These are phyloP conservation scores for Megalops atlanticus DNA, from an alignment of 2,113 vertebrate species.

Conservation along the genomic window DNA sequence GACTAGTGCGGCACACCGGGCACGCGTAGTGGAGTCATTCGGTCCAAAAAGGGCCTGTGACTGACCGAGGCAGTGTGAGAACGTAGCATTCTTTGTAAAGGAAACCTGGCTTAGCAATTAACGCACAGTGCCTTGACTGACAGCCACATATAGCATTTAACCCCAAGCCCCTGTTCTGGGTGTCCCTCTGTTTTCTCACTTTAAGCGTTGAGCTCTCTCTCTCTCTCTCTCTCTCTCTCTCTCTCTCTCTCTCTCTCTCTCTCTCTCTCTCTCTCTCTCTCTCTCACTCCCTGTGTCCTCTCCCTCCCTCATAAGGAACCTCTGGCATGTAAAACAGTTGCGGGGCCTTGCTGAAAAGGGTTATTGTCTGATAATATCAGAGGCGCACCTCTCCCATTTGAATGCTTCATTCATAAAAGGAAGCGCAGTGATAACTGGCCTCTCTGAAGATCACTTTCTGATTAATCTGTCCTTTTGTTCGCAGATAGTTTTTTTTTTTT, in stretches of 20 bases:
- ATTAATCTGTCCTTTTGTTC: not conserved
- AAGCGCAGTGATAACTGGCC: conserved; percentile 14
- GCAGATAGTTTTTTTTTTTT: not conserved
- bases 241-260: not conserved
- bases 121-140: conserved; percentile 24
- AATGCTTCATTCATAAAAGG: conserved; percentile 34
- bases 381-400: not conserved
- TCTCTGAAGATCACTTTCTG: conserved; percentile 11
- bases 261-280: not conserved
- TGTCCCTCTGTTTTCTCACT: conserved; percentile 45
- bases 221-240: too few species aligned
- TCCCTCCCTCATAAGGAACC: conserved; percentile 2
- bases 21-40: not conserved
- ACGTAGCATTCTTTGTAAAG: not conserved
- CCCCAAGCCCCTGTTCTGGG: not conserved
- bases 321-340: conserved; percentile 11
- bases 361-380: conserved; percentile 1
- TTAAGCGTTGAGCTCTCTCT: not conserved
- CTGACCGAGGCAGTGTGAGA: not conserved
- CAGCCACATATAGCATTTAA: conserved; percentile 3
- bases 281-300: not conserved
- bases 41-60: not conserved
- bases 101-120: conserved; percentile 49
- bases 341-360: not conserved
- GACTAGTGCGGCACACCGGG: not conserved